phyloP scores from a whole-genome alignment of 2,888 invertebrate species.

The Corythucha ciliata region DNA sequence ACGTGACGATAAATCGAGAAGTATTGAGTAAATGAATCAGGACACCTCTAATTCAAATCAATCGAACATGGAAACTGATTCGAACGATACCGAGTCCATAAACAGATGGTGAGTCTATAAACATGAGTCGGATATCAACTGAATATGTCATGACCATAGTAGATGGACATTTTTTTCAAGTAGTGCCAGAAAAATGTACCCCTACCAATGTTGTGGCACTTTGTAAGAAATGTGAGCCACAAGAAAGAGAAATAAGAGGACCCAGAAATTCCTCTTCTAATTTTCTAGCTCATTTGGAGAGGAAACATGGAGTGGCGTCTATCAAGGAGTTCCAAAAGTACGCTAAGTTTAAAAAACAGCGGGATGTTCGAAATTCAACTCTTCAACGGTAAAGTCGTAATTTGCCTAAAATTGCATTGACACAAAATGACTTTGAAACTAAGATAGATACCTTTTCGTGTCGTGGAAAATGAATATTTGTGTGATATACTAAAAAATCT shows the following conservation, averaged over 20 bases:
- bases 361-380: not conserved
- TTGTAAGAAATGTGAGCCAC: constrained; percentile 1
- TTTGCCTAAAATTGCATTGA: not conserved
- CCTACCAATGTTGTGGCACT: not conserved
- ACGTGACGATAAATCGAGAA: too few species aligned
- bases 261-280: too few species aligned
- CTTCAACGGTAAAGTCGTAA: too few species aligned
- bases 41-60: too few species aligned
- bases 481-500: constrained; percentile 19
- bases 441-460: constrained; percentile 16
- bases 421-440: constrained; percentile 1
- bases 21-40: too few species aligned
- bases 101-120: too few species aligned
- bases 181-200: not conserved
- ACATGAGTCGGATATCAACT: too few species aligned
- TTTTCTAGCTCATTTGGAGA: not conserved
- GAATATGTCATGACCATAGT: constrained; percentile 9
- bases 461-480: constrained; percentile 16
- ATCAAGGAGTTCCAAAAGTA: constrained; percentile 1
- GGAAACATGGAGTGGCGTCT: constrained; percentile 3
- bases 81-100: too few species aligned
- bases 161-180: constrained; percentile 3
- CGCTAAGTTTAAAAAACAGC: not conserved
- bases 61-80: too few species aligned
- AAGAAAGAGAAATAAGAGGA: not conserved